Evolutionary conservation across 1,140 invertebrate species (phyloP).

Genomic region (Oncopodura yosiiana): DNA sequence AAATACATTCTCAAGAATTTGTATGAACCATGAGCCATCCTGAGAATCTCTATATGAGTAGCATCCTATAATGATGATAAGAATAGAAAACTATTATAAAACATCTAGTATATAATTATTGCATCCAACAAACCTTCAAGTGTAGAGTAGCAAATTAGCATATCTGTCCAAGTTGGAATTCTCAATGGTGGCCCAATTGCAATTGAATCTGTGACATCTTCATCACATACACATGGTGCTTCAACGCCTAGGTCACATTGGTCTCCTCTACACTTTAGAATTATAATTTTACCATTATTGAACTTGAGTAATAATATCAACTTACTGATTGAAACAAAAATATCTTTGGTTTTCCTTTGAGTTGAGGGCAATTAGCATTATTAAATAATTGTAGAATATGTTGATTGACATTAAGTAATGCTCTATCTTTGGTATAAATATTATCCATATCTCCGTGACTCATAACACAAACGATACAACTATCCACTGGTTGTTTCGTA

Average conservation of each 20-base stretch:
- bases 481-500: conserved; percentile 37
- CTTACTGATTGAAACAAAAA: conserved; percentile 70
- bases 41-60: conserved; percentile 53
- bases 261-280: conserved; percentile 18
- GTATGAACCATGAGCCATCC: conserved; percentile 64
- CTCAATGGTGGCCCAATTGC: conserved; percentile 18
- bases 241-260: conserved; percentile 1
- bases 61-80: conserved; percentile 42
- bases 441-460: conserved; percentile 47
- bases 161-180: conserved; percentile 49
- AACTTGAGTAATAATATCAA: not conserved
- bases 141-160: conserved; percentile 56
- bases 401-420: conserved; percentile 40
- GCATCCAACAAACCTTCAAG: conserved; percentile 44
- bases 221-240: not conserved
- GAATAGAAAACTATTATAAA: not conserved
- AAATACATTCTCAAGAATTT: conserved; percentile 60
- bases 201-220: conserved; percentile 12
- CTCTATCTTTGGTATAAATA: conserved; percentile 43
- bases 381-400: conserved; percentile 51
- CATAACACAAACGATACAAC: conserved; percentile 48
- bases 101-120: not conserved
- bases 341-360: conserved; percentile 61
- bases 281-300: not conserved
- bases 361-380: conserved; percentile 47